Conservation (phyloP, 2,113 vertebrate species). For the Alectura lathami region DNA sequence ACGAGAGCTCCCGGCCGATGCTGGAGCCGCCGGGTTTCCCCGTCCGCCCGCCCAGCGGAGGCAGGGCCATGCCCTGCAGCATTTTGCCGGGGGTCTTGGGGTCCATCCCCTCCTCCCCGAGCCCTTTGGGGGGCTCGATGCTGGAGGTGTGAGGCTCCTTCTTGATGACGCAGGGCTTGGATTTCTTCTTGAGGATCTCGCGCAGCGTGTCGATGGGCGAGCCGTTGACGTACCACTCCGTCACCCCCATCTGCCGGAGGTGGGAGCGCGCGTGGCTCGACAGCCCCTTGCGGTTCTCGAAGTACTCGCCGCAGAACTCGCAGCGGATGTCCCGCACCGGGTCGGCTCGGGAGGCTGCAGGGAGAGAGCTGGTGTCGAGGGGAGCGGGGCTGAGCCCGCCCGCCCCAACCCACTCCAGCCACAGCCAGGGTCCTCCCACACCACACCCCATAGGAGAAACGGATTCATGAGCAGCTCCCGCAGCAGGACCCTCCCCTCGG, state of each 20-base stretch:
- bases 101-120: conserved; percentile 67
- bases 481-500: no score
- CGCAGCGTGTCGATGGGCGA: conserved; percentile 93
- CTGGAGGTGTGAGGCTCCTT: conserved; percentile 81
- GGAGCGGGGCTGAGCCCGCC: fast-evolving
- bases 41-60: conserved; percentile 66
- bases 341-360: conserved; percentile 74
- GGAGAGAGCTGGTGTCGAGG: not conserved
- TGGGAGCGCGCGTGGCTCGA: conserved; percentile 95
- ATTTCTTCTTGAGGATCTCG: conserved; percentile 88
- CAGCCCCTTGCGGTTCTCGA: conserved; percentile 94
- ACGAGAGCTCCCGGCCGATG: conserved; percentile 57
- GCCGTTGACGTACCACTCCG: conserved; percentile 94
- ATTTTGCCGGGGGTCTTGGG: conserved; percentile 68
- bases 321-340: conserved; percentile 87
- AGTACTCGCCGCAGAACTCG: conserved; percentile 94
- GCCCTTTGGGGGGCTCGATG: conserved; percentile 53
- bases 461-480: not conserved
- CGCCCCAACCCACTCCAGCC: fast-evolving
- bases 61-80: conserved; percentile 73
- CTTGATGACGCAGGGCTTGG: conserved; percentile 74
- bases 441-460: fast-evolving
- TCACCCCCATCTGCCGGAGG: conserved; percentile 95
- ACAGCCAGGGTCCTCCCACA: fast-evolving
- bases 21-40: conserved; percentile 75